These are phyloP conservation scores for Psittacula derbiana DNA, from an alignment of 2,797 vertebrate species.

Conservation along the genomic window DNA sequence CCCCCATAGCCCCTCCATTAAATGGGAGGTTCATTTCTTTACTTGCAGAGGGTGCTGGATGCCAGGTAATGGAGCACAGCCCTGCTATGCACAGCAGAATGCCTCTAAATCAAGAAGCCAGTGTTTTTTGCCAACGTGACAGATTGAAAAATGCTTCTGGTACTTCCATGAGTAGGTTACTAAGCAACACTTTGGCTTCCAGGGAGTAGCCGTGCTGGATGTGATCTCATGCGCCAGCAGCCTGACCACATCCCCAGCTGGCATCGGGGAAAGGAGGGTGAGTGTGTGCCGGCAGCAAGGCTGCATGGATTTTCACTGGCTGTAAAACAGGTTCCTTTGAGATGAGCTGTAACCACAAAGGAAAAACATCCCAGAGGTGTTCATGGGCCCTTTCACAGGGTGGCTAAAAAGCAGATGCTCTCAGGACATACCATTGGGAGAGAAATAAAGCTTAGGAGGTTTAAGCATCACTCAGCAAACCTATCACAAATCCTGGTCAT, in stretches of 20 bases:
- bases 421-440: rapidly evolving
- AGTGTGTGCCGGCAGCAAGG: not conserved
- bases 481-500: not conserved
- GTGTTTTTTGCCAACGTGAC: constrained; percentile 48
- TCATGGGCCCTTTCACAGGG: rapidly evolving
- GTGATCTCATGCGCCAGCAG: constrained; percentile 32
- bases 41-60: not conserved
- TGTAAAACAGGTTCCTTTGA: not conserved
- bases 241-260: constrained; percentile 57
- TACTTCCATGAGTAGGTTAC: constrained; percentile 65
- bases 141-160: constrained; percentile 69
- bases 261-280: not conserved
- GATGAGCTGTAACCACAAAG: not conserved
- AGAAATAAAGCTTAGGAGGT: not conserved
- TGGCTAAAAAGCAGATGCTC: not conserved
- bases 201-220: constrained; percentile 54
- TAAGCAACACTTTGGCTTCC: constrained; percentile 70
- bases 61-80: constrained; percentile 52
- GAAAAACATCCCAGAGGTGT: not conserved
- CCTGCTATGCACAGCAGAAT: constrained; percentile 10
- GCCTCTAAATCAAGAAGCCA: constrained; percentile 63
- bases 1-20: not conserved
- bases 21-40: not conserved
- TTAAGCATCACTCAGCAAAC: not conserved
- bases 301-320: not conserved